These are phyloP conservation scores for Calliopsis andreniformis DNA, from an alignment of 1,140 invertebrate species.

Conservation along the genomic window DNA sequence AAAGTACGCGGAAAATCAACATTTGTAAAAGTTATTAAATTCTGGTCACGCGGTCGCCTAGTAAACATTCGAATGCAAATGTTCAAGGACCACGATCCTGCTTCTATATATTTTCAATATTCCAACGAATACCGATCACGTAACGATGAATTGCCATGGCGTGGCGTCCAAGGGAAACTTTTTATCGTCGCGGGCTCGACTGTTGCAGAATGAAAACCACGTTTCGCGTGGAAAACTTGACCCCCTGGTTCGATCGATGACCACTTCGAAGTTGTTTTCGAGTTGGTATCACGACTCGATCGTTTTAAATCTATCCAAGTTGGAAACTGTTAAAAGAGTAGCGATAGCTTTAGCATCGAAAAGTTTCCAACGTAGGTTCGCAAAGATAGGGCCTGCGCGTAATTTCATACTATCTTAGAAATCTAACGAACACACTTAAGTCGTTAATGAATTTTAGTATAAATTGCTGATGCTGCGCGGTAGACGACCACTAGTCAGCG, in stretches of 20 bases:
- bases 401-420: not conserved
- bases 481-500: constrained; percentile 19
- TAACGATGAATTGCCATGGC: not conserved
- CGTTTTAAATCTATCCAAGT: not conserved
- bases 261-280: not conserved
- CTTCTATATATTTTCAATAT: not conserved
- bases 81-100: too few relatives aligned
- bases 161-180: not conserved
- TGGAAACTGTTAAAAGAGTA: not conserved
- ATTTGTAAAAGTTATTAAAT: too few relatives aligned
- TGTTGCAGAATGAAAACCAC: not conserved
- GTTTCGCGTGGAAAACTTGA: not conserved
- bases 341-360: not conserved
- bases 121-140: not conserved
- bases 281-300: not conserved
- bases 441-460: constrained; percentile 39
- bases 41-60: too few relatives aligned
- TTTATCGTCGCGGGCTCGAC: not conserved
- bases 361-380: not conserved
- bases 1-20: too few relatives aligned
- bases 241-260: not conserved
- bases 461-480: constrained; percentile 23
- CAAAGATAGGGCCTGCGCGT: not conserved
- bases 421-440: constrained; percentile 43
- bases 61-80: too few relatives aligned